Conservation (phyloP, 2,113 vertebrate genomes). For the Manacus vitellinus region DNA sequence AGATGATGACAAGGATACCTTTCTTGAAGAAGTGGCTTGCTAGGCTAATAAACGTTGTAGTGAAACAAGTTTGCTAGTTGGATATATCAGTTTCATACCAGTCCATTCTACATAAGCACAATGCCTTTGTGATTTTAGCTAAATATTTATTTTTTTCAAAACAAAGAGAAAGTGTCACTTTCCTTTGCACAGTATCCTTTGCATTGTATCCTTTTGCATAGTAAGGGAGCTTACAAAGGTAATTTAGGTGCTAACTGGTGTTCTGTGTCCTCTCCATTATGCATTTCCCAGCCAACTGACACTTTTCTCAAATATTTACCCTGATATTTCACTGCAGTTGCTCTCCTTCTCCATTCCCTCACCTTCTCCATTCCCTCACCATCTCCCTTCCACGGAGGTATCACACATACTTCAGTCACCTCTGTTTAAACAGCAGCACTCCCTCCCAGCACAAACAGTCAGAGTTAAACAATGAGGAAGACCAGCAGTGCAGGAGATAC, state of each 20-base stretch:
- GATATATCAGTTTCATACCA: background rate
- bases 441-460: constrained; percentile 46
- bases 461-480: constrained; percentile 47
- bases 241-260: background rate
- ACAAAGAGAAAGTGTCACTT: background rate
- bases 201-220: background rate
- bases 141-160: background rate
- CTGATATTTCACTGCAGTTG: background rate
- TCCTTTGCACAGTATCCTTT: background rate
- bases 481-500: background rate
- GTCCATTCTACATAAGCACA: background rate
- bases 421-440: constrained; percentile 53
- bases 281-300: background rate
- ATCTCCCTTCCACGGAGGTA: background rate
- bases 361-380: background rate
- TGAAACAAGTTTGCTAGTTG: background rate
- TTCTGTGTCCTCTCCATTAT: background rate
- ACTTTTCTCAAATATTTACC: constrained; percentile 1
- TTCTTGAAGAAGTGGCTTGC: background rate
- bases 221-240: background rate
- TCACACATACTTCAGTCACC: background rate
- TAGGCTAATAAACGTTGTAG: background rate
- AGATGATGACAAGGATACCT: background rate
- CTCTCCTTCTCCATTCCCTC: background rate
- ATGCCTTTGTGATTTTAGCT: background rate